Evolutionary conservation across 1,140 invertebrate genomes (phyloP), one percentile per base, ranked within the genome.

Genomic region (Geopemphigus sp.): DNA sequence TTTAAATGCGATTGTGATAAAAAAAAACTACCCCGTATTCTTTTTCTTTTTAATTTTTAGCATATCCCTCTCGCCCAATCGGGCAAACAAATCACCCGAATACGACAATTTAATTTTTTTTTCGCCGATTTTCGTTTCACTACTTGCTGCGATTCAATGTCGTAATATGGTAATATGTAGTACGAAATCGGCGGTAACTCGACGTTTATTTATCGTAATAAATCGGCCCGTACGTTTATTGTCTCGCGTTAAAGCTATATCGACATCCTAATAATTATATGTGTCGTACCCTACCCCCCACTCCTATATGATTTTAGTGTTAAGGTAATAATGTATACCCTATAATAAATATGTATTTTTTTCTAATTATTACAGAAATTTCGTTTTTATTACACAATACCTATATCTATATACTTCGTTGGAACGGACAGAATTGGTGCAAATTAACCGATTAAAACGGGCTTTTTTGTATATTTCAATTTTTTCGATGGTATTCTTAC

Each of bases 1-100:
- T 74, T 76, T 22, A 32, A 57, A 39, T n/a, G 56, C 19, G 57
- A 78, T 63, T 76, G 72, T 76, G 72, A 76, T 76, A 76, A 56
- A 76, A 70, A 53, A 24, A 47, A 50, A 59, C 26, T 59, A n/a
- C n/a, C n/a, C n/a, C n/a, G 1, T 6, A 22, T 56, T 22, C 39
- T 64, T 64, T 32, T n/a, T 72, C 1, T 73, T 47, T 54, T 73
- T 73, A 56, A 56, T 32, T 50, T 54, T 73, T 73, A 73, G 70
- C 22, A 5, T 53, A 8, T 47, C 14, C n/a, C 32, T 14, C 70
- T 24, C 70, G 17, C 12, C 26, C 53, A 50, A 50, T 8, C 32
- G 3, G 3, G 3, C 26, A 32, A n/a, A n/a, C n/a, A n/a, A n/a
- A n/a, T n/a, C 26, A 10, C 70, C 26, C 29, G 29, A 29, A 22